Evolutionary conservation across 1,140 invertebrate species (phyloP).

Genomic region (Centruroides sculpturatus): DNA sequence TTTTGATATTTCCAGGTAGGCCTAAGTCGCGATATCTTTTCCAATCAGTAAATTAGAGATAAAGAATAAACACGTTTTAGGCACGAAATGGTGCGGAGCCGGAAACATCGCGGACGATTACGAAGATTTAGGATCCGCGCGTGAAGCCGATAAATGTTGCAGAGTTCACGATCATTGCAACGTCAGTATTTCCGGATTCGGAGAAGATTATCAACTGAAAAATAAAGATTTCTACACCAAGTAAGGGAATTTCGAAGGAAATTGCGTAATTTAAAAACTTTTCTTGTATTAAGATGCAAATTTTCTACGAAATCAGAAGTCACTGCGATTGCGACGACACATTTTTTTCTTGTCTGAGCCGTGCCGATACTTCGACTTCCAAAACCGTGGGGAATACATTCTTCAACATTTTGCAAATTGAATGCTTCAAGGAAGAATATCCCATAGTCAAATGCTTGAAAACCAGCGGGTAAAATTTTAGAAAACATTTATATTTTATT

Average conservation of each 20-base stretch:
- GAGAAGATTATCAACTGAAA: slow-evolving; percentile 41
- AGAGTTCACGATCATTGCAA: slow-evolving; percentile 55
- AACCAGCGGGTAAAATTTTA: background rate
- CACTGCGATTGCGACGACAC: slow-evolving; percentile 47
- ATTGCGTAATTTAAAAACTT: slow-evolving; percentile 5
- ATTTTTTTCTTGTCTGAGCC: slow-evolving; percentile 47
- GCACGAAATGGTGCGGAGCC: slow-evolving; percentile 54
- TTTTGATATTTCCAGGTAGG: slow-evolving; percentile 13
- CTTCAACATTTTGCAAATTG: slow-evolving; percentile 45
- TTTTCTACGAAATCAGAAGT: background rate
- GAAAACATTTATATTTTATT: too few relatives aligned
- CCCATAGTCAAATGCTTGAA: slow-evolving; percentile 2
- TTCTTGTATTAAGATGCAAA: slow-evolving; percentile 5
- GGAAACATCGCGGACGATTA: slow-evolving; percentile 51
- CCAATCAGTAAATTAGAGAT: background rate
- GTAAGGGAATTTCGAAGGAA: slow-evolving; percentile 3
- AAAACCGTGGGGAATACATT: slow-evolving; percentile 46
- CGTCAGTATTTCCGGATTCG: slow-evolving; percentile 41
- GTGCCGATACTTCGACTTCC: slow-evolving; percentile 32
- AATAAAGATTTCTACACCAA: slow-evolving; percentile 40
- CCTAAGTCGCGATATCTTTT: background rate
- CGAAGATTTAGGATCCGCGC: slow-evolving; percentile 48
- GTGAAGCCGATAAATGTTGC: slow-evolving; percentile 58
- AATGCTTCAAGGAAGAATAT: slow-evolving; percentile 39
- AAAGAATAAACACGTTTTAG: slow-evolving; percentile 14